A percentile compares a stretch with the other conserved stretches of the same genome.
These are phyloP conservation scores for Danaus plexippus DNA, from an alignment of 1,140 invertebrate species.

Conservation along the genomic window DNA sequence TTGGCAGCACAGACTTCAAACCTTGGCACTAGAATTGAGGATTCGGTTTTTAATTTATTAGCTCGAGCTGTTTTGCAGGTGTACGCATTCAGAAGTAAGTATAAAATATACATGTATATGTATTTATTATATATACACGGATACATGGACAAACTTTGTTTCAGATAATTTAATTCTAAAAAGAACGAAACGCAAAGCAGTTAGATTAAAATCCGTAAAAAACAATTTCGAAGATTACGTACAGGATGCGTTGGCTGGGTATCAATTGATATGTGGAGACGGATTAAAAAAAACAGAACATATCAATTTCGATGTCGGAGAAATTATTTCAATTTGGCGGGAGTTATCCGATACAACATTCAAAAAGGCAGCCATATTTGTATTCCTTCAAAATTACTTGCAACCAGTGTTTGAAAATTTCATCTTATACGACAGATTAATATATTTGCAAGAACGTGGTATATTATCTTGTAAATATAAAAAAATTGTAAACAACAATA, in stretches of 20 bases:
- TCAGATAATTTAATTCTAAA: constrained; percentile 71
- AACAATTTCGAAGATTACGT: constrained; percentile 71
- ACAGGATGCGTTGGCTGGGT: constrained; percentile 56
- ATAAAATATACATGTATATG: constrained; percentile 5
- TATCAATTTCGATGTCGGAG: constrained; percentile 24
- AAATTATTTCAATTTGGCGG: constrained; percentile 45
- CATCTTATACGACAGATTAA: constrained; percentile 77
- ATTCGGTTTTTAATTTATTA: constrained; percentile 73
- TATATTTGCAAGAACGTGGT: constrained; percentile 75
- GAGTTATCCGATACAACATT: constrained; percentile 50
- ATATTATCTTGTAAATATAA: constrained; percentile 66
- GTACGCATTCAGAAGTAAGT: constrained; percentile 72
- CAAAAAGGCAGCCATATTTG: constrained; percentile 57
- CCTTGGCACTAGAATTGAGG: constrained; percentile 49
- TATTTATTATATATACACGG: neutral
- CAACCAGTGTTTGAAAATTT: constrained; percentile 78
- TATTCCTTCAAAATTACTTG: constrained; percentile 50
- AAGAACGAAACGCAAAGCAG: constrained; percentile 73
- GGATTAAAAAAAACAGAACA: constrained; percentile 7
- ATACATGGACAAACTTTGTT: constrained; percentile 31
- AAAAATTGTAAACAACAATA: constrained; percentile 72
- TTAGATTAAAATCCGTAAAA: constrained; percentile 66
- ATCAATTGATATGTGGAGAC: constrained; percentile 15
- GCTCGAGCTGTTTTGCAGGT: constrained; percentile 75
- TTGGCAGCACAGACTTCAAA: constrained; percentile 75